Conservation (phyloP, 2,888 invertebrate genomes). For the Mechanitis mazaeus region DNA sequence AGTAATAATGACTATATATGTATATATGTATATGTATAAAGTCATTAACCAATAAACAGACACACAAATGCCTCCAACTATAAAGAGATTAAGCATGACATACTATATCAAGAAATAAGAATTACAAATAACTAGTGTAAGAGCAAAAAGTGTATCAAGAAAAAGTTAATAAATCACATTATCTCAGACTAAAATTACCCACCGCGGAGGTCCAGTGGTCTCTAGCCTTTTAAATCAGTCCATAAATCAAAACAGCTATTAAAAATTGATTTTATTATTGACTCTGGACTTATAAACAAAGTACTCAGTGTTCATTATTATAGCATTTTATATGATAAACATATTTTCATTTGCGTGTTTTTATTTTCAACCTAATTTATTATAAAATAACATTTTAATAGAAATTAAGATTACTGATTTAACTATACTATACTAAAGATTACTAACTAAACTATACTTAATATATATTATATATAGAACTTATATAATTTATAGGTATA, state of each 20-base stretch:
- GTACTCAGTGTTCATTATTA: conserved; percentile 10
- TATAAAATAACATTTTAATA: too few species aligned
- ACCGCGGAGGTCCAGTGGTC: conserved; percentile 17
- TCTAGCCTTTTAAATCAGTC: conserved; percentile 22
- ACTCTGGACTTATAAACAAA: conserved; percentile 19
- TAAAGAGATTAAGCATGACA: neutral
- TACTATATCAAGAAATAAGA: neutral
- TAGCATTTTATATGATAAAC: too few species aligned
- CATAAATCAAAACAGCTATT: conserved; percentile 27
- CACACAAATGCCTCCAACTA: neutral
- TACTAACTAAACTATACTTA: too few species aligned
- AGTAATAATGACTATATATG: neutral
- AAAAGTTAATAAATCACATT: conserved; percentile 6
- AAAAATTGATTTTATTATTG: conserved; percentile 28
- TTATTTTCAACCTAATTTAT: neutral
- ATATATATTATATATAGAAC: too few species aligned
- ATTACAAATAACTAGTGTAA: neutral
- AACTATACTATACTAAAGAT: too few species aligned
- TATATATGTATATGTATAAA: neutral
- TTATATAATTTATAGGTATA: too few species aligned
- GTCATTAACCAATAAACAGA: neutral
- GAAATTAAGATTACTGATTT: too few species aligned
- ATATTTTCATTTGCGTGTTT: neutral
- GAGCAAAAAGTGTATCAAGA: conserved; percentile 1
- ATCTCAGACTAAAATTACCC: conserved; percentile 5